phyloP scores from a whole-genome alignment of 2,888 invertebrate genomes.

The Dimorphilus gyrociliatus region DNA sequence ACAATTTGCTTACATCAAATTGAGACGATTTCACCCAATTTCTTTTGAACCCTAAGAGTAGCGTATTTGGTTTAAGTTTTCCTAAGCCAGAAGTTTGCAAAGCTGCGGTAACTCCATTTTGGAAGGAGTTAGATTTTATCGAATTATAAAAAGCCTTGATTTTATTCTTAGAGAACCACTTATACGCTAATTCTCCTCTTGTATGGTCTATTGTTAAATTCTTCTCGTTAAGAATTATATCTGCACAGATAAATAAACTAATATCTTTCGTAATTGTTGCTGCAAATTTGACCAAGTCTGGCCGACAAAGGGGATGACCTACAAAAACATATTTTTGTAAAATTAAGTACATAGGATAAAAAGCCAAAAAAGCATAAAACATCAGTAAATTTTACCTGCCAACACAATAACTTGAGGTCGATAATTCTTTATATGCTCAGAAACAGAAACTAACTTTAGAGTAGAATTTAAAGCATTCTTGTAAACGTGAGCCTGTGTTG shows the following conservation, averaged over 20 bases:
- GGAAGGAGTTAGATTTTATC: slow-evolving; percentile 31
- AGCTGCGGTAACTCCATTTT: slow-evolving; percentile 51
- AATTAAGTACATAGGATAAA: no score
- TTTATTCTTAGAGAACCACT: slow-evolving; percentile 62
- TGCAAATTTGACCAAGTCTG: slow-evolving; percentile 76
- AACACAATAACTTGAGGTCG: slow-evolving; percentile 76
- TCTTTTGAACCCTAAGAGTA: slow-evolving; percentile 81
- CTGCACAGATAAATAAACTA: slow-evolving; percentile 74
- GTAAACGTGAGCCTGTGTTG: slow-evolving; percentile 87
- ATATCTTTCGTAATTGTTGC: slow-evolving; percentile 74
- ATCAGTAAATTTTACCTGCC: no score
- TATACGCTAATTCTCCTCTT: slow-evolving; percentile 42
- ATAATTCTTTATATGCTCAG: slow-evolving; percentile 84
- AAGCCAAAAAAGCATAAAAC: no score
- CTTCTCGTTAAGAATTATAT: no score
- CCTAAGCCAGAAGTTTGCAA: slow-evolving; percentile 61
- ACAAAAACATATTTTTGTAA: no score
- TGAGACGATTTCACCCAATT: no score
- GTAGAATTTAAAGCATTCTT: slow-evolving; percentile 73
- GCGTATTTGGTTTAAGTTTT: slow-evolving; percentile 78
- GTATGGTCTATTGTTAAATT: no score
- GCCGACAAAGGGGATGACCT: slow-evolving; percentile 67
- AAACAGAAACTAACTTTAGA: slow-evolving; percentile 67
- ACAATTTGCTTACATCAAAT: no score
- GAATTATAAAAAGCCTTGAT: slow-evolving; percentile 75